These are phyloP conservation scores for Strigamia maritima DNA, from an alignment of 2,888 invertebrate genomes.

Conservation along the genomic window DNA sequence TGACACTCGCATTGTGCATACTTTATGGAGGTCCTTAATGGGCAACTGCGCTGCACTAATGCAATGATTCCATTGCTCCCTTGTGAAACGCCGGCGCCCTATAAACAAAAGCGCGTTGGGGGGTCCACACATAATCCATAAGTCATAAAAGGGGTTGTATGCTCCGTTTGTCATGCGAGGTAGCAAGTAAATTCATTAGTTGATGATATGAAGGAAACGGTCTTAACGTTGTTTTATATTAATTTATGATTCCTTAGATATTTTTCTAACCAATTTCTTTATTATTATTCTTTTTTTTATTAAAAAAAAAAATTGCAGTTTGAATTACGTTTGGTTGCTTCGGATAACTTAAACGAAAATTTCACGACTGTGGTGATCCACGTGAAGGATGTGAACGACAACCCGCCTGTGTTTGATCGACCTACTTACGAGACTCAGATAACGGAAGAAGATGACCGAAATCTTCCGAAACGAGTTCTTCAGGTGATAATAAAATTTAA, in stretches of 20 bases:
- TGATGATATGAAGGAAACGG: conserved; percentile 12
- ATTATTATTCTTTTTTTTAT: conserved; percentile 29
- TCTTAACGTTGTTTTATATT: conserved; percentile 41
- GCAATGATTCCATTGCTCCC: conserved; percentile 23
- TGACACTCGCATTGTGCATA: conserved; percentile 5
- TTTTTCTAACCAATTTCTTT: conserved; percentile 36
- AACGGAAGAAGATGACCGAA: conserved; percentile 91
- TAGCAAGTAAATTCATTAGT: conserved; percentile 22
- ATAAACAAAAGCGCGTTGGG: conserved; percentile 20
- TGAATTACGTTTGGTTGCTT: conserved; percentile 88
- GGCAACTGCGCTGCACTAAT: conserved; percentile 19
- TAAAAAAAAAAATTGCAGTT: conserved; percentile 69
- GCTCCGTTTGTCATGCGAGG: conserved; percentile 14
- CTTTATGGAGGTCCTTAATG: conserved; percentile 8
- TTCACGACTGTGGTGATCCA: conserved; percentile 94
- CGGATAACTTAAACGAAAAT: conserved; percentile 95
- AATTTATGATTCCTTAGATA: conserved; percentile 17
- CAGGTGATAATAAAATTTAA: conserved; percentile 60
- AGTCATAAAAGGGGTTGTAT: conserved; percentile 2
- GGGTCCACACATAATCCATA: conserved; percentile 23
- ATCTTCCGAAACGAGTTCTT: conserved; percentile 86
- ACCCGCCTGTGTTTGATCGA: conserved; percentile 92
- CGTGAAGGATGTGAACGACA: conserved; percentile 97
- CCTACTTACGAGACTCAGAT: conserved; percentile 93
- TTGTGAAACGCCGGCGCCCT: conserved; percentile 1